phyloP scores from a whole-genome alignment of 2,797 vertebrate genomes.

The Enteromius anoplus region DNA sequence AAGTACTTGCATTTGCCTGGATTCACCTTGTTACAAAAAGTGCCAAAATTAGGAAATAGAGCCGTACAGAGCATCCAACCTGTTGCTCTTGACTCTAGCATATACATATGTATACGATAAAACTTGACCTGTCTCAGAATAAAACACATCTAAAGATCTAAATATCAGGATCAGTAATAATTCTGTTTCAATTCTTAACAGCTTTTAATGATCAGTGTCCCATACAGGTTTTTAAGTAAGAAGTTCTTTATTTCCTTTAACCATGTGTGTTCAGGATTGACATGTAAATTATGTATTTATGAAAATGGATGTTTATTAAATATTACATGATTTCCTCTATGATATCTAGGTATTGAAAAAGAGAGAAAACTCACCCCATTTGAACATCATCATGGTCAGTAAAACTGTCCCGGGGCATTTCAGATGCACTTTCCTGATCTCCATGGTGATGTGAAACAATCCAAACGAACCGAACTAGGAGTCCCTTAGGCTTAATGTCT shows the following conservation, averaged over 20 bases:
- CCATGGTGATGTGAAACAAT: conserved; percentile 66
- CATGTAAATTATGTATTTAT: neutral
- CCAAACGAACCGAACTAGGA: conserved; percentile 1
- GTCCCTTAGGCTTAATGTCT: conserved; percentile 1
- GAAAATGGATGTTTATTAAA: neutral
- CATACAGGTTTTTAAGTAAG: neutral
- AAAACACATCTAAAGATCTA: neutral
- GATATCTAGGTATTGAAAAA: neutral
- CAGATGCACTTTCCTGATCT: conserved; percentile 65
- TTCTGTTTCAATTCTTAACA: neutral
- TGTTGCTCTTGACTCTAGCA: conserved; percentile 19
- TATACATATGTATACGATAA: neutral
- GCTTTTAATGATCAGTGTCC: neutral
- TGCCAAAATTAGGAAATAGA: neutral
- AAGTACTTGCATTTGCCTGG: neutral
- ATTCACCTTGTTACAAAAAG: neutral
- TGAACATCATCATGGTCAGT: conserved; percentile 80
- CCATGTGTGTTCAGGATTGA: neutral
- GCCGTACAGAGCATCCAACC: neutral
- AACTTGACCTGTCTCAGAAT: neutral
- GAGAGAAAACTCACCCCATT: conserved; percentile 76
- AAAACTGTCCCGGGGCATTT: conserved; percentile 71
- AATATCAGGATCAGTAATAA: neutral
- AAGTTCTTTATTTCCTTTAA: neutral
- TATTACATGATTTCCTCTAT: neutral